phyloP scores from a whole-genome alignment of 2,888 invertebrate genomes.

The Agonum fuliginosum region DNA sequence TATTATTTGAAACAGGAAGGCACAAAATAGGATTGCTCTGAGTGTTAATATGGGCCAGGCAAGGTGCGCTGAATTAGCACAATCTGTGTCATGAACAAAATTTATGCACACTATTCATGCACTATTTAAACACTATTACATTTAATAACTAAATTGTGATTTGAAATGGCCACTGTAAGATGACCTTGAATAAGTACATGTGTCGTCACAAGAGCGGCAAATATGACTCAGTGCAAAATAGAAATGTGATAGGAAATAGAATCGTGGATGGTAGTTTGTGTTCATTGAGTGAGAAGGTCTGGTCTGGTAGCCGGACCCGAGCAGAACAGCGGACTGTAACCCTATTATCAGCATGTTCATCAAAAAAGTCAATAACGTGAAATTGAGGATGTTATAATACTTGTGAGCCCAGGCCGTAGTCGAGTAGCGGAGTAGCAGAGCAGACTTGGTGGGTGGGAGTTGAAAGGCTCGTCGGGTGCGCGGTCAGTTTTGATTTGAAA shows the following conservation, averaged over 20 bases:
- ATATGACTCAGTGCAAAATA: too few relatives aligned
- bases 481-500: constrained; percentile 59
- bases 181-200: too few relatives aligned
- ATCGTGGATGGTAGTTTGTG: constrained; percentile 1
- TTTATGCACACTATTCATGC: background rate
- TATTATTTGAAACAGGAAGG: background rate
- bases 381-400: constrained; percentile 51
- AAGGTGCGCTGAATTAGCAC: background rate
- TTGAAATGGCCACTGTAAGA: too few relatives aligned
- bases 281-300: background rate
- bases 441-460: constrained; percentile 54
- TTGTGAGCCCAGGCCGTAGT: too few relatives aligned
- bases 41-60: background rate
- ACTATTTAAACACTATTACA: too few relatives aligned
- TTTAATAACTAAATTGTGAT: too few relatives aligned
- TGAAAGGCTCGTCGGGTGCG: background rate
- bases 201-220: too few relatives aligned
- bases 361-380: constrained; percentile 54
- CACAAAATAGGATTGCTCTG: background rate
- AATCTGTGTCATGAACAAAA: background rate
- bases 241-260: background rate
- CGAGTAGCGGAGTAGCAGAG: constrained; percentile 19
- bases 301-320: background rate
- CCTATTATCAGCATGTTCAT: constrained; percentile 53
- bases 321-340: constrained; percentile 23